phyloP scores from a whole-genome alignment of 2,797 vertebrate species.

The Caiman crocodilus region DNA sequence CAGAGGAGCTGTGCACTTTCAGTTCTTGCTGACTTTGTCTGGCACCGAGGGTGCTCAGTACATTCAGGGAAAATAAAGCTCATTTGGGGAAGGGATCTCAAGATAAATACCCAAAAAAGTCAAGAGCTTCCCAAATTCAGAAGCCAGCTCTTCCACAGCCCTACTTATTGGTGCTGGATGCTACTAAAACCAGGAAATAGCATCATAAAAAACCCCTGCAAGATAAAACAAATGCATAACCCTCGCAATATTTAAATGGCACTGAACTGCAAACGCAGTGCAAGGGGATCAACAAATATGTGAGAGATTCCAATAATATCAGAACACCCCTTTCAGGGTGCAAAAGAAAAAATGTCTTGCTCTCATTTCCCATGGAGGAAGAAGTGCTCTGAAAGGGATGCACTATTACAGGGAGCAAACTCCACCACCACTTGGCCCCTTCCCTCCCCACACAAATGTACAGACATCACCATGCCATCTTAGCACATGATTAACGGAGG shows the following conservation, averaged over 20 bases:
- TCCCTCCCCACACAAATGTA: conserved; percentile 38
- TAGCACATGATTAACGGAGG: conserved; percentile 80
- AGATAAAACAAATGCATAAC: not conserved
- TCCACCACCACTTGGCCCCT: not conserved
- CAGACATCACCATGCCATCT: conserved; percentile 61
- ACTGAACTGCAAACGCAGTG: not conserved
- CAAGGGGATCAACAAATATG: not conserved
- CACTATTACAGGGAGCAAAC: not conserved
- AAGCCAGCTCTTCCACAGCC: not conserved
- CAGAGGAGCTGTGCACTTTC: not conserved
- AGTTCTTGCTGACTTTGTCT: not conserved
- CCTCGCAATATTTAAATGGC: not conserved
- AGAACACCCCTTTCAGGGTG: not conserved
- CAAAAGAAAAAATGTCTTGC: not conserved
- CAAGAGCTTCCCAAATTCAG: not conserved
- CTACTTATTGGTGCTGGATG: not conserved
- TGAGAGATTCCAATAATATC: not conserved
- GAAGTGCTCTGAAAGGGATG: not conserved
- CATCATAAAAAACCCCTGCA: not conserved
- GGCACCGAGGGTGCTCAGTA: not conserved
- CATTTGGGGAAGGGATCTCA: not conserved
- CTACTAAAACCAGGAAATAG: not conserved
- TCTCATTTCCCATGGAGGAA: not conserved
- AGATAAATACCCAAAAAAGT: not conserved
- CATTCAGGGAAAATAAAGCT: not conserved